Percentiles rank a stretch among this genome's conserved stretches.
Evolutionary conservation across 2,113 vertebrate species (phyloP).

Genomic region (Brachypodius melanocephalos): DNA sequence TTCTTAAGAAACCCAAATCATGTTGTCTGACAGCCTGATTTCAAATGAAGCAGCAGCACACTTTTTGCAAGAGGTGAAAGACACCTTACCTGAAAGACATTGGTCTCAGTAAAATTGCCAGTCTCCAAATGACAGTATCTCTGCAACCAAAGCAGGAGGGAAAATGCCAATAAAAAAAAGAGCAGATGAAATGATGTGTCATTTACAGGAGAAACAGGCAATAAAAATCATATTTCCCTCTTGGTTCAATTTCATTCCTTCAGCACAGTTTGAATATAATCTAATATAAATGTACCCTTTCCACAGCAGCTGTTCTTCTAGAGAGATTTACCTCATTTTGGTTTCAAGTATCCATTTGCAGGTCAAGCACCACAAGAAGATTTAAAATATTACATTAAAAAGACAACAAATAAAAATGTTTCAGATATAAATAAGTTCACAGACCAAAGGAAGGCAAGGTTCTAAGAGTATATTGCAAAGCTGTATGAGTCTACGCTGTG

Average conservation of each 20-base stretch:
- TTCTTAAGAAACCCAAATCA: background rate
- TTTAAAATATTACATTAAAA: background rate
- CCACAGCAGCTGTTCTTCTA: background rate
- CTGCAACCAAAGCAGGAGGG: conserved; percentile 58
- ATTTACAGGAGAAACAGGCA: conserved; percentile 33
- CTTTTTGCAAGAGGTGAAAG: background rate
- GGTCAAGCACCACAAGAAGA: background rate
- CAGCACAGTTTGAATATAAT: background rate
- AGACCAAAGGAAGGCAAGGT: background rate
- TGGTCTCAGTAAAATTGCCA: conserved; percentile 47
- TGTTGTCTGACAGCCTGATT: background rate
- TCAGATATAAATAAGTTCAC: background rate
- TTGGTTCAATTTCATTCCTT: background rate
- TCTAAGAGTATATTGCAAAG: background rate
- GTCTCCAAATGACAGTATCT: conserved; percentile 65
- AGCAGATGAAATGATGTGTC: conserved; percentile 66
- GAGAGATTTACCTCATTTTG: background rate
- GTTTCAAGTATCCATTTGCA: background rate
- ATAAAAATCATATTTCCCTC: background rate
- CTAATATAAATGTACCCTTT: background rate
- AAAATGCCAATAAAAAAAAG: conserved; percentile 52
- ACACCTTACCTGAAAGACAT: background rate
- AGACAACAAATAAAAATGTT: background rate
- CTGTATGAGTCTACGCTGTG: background rate
- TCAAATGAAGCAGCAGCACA: background rate